phyloP scores from a whole-genome alignment of 2,113 vertebrate species.

The Boulengeromyrus knoepffleri region DNA sequence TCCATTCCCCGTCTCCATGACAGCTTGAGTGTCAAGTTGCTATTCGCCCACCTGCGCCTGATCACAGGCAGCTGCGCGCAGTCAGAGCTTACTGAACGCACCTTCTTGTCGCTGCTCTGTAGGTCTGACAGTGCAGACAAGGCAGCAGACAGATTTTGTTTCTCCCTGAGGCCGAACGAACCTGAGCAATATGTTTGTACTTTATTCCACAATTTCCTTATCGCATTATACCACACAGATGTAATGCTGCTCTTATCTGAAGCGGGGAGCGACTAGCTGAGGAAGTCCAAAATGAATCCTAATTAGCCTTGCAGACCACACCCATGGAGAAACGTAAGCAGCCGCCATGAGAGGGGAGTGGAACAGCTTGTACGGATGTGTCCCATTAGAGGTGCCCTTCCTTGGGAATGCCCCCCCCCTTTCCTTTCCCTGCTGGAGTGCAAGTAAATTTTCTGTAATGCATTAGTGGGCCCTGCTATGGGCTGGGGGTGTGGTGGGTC shows the following conservation, averaged over 20 bases:
- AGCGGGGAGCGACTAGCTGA: background rate
- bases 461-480: background rate
- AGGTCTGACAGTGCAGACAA: background rate
- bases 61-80: background rate
- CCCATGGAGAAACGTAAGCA: background rate
- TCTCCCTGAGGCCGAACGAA: background rate
- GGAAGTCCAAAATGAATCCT: slow-evolving; percentile 9
- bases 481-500: background rate
- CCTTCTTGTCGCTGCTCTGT: background rate
- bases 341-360: background rate
- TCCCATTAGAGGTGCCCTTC: slow-evolving; percentile 4
- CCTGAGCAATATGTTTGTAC: background rate
- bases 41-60: background rate
- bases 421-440: background rate
- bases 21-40: background rate
- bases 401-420: background rate
- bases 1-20: background rate
- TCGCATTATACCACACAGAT: background rate
- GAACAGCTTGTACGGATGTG: background rate
- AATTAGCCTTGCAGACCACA: background rate
- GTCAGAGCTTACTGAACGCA: background rate
- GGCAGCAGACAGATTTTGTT: background rate
- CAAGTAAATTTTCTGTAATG: background rate
- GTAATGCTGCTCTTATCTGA: slow-evolving; percentile 4
- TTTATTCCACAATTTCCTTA: slow-evolving; percentile 7